phyloP scores from a whole-genome alignment of 2,888 invertebrate genomes.

The Vanessa cardui region DNA sequence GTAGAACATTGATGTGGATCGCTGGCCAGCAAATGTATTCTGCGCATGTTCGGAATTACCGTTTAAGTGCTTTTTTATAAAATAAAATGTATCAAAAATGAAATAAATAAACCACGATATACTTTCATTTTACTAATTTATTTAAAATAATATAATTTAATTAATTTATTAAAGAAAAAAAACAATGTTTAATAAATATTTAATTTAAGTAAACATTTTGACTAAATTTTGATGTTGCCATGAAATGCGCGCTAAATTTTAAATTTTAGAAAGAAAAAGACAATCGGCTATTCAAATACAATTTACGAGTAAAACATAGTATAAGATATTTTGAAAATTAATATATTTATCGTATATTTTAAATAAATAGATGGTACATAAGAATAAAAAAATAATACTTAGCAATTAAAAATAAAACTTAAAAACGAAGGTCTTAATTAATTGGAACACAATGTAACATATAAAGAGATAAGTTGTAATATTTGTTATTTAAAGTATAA shows the following conservation, averaged over 20 bases:
- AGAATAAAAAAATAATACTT: no score
- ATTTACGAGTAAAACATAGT: not conserved
- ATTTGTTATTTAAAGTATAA: no score
- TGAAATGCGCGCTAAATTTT: constrained; percentile 33
- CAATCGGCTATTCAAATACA: not conserved
- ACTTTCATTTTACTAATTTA: not conserved
- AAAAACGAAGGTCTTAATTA: no score
- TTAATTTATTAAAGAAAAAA: not conserved
- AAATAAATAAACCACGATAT: not conserved
- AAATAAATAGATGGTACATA: no score
- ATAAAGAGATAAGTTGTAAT: no score
- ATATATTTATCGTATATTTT: no score
- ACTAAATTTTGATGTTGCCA: constrained; percentile 29
- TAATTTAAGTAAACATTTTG: constrained; percentile 25
- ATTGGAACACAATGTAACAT: no score
- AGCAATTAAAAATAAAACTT: no score
- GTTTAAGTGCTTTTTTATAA: constrained; percentile 51
- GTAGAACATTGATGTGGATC: constrained; percentile 81
- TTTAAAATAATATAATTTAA: not conserved
- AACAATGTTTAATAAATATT: not conserved
- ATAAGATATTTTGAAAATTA: no score
- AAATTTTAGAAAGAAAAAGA: constrained; percentile 11
- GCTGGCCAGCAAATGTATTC: constrained; percentile 72
- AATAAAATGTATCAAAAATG: not conserved
- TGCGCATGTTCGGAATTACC: constrained; percentile 69